A percentile compares a stretch with the other conserved stretches of the same genome.
phyloP scores from a whole-genome alignment of 2,113 vertebrate genomes.

The Nerophis lumbriciformis region DNA sequence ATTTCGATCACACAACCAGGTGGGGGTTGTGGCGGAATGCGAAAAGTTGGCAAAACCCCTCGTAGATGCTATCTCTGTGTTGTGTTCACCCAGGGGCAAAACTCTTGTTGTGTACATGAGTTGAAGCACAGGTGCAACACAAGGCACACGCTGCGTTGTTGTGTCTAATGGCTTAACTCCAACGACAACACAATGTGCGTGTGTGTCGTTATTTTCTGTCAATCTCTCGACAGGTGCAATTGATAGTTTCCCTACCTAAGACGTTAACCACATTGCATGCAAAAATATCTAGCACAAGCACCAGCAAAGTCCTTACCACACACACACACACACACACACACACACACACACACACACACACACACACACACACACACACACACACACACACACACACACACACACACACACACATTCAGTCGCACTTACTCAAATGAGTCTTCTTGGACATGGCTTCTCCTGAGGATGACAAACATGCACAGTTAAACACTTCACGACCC shows the following conservation, averaged over 20 bases:
- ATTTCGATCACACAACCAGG: conserved; percentile 43
- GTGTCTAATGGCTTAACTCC: conserved; percentile 42
- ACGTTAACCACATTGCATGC: conserved; percentile 57
- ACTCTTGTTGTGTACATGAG: conserved; percentile 7
- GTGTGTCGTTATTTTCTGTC: conserved; percentile 18
- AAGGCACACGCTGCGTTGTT: background rate
- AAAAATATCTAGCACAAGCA: conserved; percentile 66
- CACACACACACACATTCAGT: background rate
- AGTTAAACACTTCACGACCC: background rate
- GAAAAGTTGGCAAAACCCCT: conserved; percentile 45
- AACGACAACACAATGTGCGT: conserved; percentile 20
- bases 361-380: conserved; percentile 4
- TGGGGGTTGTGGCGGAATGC: conserved; percentile 57
- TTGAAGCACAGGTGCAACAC: conserved; percentile 49
- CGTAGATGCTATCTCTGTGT: conserved; percentile 48
- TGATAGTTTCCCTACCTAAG: conserved; percentile 43
- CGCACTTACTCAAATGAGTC: conserved; percentile 59
- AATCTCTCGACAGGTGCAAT: conserved; percentile 55
- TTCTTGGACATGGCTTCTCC: conserved; percentile 58
- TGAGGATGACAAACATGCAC: conserved; percentile 13
- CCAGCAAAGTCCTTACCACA: conserved; percentile 25
- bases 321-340: conserved; percentile 6
- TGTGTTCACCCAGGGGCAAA: conserved; percentile 40
- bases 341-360: background rate
- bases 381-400: background rate